Percentiles rank a stretch among this genome's conserved stretches.
phyloP scores from a whole-genome alignment of 2,113 vertebrate genomes.

The Rynchops niger region DNA sequence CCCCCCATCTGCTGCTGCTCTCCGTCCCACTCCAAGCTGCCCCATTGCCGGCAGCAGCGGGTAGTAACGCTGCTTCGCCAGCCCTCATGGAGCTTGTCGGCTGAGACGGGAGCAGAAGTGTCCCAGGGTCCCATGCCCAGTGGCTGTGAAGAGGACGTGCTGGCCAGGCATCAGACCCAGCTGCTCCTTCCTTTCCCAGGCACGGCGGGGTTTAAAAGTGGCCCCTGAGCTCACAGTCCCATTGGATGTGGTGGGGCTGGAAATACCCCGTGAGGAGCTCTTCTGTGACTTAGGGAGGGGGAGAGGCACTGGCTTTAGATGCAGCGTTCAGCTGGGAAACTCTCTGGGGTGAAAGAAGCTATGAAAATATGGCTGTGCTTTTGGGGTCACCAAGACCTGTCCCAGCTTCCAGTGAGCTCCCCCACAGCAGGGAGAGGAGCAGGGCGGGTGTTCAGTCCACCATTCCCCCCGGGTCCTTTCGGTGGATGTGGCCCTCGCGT shows the following conservation, averaged over 20 bases:
- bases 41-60: not conserved
- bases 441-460: not conserved
- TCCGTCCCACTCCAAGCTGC: not conserved
- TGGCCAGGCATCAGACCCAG: not conserved
- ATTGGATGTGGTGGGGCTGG: not conserved
- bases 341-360: not conserved
- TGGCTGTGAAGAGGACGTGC: not conserved
- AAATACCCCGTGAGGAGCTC: not conserved
- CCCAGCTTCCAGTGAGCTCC: not conserved
- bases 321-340: not conserved
- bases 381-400: not conserved
- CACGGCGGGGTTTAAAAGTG: accelerated
- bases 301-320: not conserved
- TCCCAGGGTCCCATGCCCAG: accelerated
- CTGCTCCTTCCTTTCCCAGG: not conserved
- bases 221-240: not conserved
- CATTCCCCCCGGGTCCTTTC: not conserved
- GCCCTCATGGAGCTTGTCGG: accelerated
- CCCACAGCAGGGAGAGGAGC: not conserved
- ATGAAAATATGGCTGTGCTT: not conserved
- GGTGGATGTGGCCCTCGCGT: accelerated
- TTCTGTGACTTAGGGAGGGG: not conserved
- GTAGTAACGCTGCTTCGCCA: not conserved
- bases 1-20: not conserved
- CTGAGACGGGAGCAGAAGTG: not conserved